Percentiles rank a stretch among this genome's conserved stretches.
Conservation (phyloP, 53 echinoderm and acorn worm species). For the Holothuria scabra region DNA sequence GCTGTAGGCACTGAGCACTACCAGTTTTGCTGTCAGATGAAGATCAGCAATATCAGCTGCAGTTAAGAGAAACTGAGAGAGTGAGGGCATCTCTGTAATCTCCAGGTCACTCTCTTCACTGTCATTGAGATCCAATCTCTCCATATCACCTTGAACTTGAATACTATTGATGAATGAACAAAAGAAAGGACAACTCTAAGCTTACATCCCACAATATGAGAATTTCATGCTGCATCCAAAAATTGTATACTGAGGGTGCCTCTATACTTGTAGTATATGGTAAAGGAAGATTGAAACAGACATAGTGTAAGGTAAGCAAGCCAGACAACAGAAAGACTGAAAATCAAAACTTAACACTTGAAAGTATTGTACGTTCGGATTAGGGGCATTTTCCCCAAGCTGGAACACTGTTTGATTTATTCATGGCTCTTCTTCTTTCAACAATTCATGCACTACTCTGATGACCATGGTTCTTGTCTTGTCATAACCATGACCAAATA, state of each 20-base stretch:
- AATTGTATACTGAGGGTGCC: too few species aligned
- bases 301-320: not conserved
- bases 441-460: too few species aligned
- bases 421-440: too few species aligned
- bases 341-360: not conserved
- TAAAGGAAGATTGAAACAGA: too few species aligned
- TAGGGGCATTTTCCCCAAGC: too few species aligned
- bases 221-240: not conserved
- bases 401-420: too few species aligned
- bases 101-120: slow-evolving; percentile 74
- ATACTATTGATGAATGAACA: not conserved
- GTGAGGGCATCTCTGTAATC: slow-evolving; percentile 78
- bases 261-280: too few species aligned
- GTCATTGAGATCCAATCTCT: slow-evolving; percentile 90
- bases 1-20: slow-evolving; percentile 91
- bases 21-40: slow-evolving; percentile 92
- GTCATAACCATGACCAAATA: too few species aligned
- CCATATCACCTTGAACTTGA: slow-evolving; percentile 45
- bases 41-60: slow-evolving; percentile 94
- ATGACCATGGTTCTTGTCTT: too few species aligned
- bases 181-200: not conserved
- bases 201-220: not conserved
- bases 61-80: slow-evolving; percentile 91
- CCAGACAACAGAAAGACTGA: not conserved
- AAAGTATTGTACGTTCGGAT: too few species aligned